Evolutionary conservation across 2,888 invertebrate genomes (phyloP).

Genomic region (Netelia fuscicornis): DNA sequence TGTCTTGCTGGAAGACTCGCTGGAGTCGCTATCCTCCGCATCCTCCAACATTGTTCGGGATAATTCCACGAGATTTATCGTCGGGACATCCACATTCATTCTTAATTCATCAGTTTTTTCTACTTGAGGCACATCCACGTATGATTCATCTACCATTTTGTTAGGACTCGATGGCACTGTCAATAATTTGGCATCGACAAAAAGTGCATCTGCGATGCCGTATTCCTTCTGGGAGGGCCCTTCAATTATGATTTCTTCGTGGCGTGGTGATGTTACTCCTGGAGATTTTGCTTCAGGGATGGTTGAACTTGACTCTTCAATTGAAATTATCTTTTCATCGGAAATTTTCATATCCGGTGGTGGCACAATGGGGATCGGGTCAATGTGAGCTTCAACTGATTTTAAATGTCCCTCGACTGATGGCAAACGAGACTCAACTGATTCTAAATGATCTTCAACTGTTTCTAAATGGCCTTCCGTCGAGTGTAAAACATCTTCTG

Average conservation of each 20-base stretch:
- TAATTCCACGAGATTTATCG: constrained; percentile 58
- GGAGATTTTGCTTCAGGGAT: constrained; percentile 11
- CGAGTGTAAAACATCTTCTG: background rate
- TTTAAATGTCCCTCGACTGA: background rate
- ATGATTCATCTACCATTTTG: background rate
- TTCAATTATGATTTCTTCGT: constrained; percentile 10
- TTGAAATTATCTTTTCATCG: constrained; percentile 5
- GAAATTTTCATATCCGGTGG: constrained; percentile 13
- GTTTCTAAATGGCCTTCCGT: background rate
- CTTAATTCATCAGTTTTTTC: background rate
- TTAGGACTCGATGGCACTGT: constrained; percentile 21
- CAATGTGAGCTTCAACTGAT: background rate
- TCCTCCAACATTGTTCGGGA: constrained; percentile 69
- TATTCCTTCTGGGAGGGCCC: constrained; percentile 50
- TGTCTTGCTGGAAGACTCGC: constrained; percentile 81
- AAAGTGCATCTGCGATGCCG: constrained; percentile 62
- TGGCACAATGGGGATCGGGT: constrained; percentile 34
- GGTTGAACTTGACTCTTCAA: constrained; percentile 1
- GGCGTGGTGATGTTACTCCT: background rate
- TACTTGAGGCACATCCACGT: background rate
- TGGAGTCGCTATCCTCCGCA: constrained; percentile 79
- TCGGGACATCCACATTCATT: constrained; percentile 24
- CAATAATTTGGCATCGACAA: constrained; percentile 57
- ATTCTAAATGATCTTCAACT: background rate
- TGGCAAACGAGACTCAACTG: background rate